phyloP scores from a whole-genome alignment of 2,797 vertebrate species.

The Octomys mimax region DNA sequence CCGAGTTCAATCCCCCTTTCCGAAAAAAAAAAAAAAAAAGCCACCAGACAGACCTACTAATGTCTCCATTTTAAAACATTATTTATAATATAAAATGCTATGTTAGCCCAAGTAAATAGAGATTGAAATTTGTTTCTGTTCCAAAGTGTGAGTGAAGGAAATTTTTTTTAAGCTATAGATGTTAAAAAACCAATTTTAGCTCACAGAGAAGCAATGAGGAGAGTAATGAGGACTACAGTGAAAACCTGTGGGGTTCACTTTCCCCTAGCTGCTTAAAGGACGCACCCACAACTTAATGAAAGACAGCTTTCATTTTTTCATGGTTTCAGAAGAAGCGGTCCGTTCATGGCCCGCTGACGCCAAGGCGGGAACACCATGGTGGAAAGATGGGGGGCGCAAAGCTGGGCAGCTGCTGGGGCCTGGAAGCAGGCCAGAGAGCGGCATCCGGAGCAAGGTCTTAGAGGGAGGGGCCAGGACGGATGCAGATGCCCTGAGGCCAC shows the following conservation, averaged over 20 bases:
- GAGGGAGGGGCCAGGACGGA: neutral
- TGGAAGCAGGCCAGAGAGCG: neutral
- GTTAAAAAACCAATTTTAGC: slow-evolving; percentile 49
- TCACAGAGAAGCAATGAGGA: neutral
- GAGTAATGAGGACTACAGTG: neutral
- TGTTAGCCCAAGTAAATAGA: neutral
- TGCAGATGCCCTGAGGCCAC: neutral
- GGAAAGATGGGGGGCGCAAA: neutral
- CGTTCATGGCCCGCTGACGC: neutral
- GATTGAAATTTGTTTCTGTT: slow-evolving; percentile 34
- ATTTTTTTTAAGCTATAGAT: neutral
- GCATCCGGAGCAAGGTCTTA: neutral
- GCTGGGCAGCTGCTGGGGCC: neutral
- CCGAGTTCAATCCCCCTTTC: too few relatives aligned
- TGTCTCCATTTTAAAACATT: neutral
- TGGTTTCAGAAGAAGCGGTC: neutral
- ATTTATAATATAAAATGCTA: neutral
- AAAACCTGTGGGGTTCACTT: neutral
- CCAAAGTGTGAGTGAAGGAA: neutral
- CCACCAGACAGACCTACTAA: neutral
- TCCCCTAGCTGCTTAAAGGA: neutral
- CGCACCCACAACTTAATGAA: too few relatives aligned
- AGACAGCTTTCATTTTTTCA: neutral
- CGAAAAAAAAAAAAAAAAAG: too few relatives aligned
- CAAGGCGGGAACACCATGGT: neutral